Evolutionary conservation across 2,888 invertebrate species (phyloP).

Genomic region (Diachrysia chrysitis): DNA sequence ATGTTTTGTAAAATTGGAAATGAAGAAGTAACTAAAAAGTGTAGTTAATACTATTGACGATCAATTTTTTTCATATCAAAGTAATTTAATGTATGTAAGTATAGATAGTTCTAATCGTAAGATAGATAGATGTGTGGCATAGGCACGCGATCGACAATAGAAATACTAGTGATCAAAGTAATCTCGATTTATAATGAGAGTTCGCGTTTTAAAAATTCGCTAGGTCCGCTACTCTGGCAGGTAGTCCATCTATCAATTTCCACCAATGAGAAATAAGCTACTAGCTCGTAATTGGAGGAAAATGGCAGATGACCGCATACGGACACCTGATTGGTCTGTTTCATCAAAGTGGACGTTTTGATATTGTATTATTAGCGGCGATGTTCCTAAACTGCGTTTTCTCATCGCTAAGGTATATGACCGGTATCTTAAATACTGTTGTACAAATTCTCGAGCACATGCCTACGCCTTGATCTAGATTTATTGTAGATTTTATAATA

Average conservation of each 20-base stretch:
- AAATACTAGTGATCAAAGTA: background rate
- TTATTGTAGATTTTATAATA: conserved; percentile 24
- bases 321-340: no score
- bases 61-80: conserved; percentile 18
- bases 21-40: conserved; percentile 8
- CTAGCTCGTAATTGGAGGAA: no score
- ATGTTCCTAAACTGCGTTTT: no score
- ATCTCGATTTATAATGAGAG: no score
- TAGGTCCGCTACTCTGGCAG: no score
- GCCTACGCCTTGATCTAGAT: conserved; percentile 21
- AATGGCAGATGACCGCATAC: no score
- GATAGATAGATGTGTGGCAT: conserved; percentile 13
- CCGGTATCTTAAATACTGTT: background rate
- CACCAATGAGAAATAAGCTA: no score
- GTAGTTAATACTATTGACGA: conserved; percentile 11
- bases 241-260: no score
- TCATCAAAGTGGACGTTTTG: background rate
- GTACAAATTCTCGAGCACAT: conserved; percentile 12
- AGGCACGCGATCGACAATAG: conserved; percentile 27
- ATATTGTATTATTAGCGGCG: background rate
- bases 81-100: conserved; percentile 15
- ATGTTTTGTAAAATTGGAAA: background rate
- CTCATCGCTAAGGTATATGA: no score
- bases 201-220: no score
- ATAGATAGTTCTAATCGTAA: conserved; percentile 3